Evolutionary conservation across 2,797 vertebrate genomes (phyloP), one percentile per base, ranked within the genome.

Genomic region (Anomalospiza imberbis): DNA sequence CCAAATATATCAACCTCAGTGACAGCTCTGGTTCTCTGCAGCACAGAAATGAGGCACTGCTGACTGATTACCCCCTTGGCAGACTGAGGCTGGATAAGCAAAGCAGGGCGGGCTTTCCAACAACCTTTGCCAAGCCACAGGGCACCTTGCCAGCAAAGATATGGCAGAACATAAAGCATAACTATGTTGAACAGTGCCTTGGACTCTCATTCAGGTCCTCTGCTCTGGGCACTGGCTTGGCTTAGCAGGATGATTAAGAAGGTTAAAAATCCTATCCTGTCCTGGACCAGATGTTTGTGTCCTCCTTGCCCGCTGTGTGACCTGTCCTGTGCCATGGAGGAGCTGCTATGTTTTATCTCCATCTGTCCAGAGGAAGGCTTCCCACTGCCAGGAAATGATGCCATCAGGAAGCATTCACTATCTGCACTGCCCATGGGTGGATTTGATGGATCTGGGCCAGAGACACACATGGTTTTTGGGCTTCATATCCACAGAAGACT

Each of bases 281-380:
- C 2, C 42, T 4, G 1, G 32, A 55, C 17, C n/a, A 77, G 36
- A 14, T 2, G 0, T 73, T 67, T 67, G 32, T 42, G 28, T 54
- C 51, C 40, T 58, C 42, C 32, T 58, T 62, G 50, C 18, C 29
- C 0, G 0, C 47, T 7, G 4, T 34, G 44, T 1, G 51, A 36
- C 29, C 42, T 20, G 8, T 62, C 34, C 60, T 63, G 48, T 47
- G 50, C 7, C 1, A 0, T 1, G 2, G 72, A 88, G 32, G 20
- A 84, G 31, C 18, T 62, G 29, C 31, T 18, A 19, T 51, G n/a
- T 66, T 84, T 60, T 48, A 29, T 24, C 62, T 67, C 60, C 6
- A 2, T 66, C 73, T 75, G 47, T 40, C 54, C 32, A 68, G 28
- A 8, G 4, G 19, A 45, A 48, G 38, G 47, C 31, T 81, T 84